Evolutionary conservation across 2,888 invertebrate genomes (phyloP).

Genomic region (Leptothorax acervorum): DNA sequence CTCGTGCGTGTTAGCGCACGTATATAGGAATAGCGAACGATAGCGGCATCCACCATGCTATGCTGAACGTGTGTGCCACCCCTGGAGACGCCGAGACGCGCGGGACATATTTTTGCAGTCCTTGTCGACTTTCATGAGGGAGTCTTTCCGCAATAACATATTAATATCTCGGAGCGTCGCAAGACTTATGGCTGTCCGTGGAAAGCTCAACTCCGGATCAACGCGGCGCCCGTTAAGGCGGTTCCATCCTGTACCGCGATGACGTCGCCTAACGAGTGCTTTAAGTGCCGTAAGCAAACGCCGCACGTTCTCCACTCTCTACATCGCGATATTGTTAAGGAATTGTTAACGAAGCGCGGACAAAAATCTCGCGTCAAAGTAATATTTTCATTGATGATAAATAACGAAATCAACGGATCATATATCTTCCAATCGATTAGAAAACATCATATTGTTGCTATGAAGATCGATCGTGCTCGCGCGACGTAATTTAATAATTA

Average conservation of each 20-base stretch:
- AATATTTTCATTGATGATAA: background rate
- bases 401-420: background rate
- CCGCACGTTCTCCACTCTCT: slow-evolving; percentile 79
- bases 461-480: background rate
- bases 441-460: background rate
- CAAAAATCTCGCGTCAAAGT: slow-evolving; percentile 54
- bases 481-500: slow-evolving; percentile 2
- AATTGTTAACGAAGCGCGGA: slow-evolving; percentile 73
- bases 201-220: slow-evolving; percentile 81
- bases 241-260: slow-evolving; percentile 63
- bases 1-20: slow-evolving; percentile 21
- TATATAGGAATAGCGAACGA: slow-evolving; percentile 50
- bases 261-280: slow-evolving; percentile 57
- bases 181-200: slow-evolving; percentile 80
- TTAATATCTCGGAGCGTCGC: slow-evolving; percentile 82
- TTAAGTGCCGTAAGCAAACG: slow-evolving; percentile 82
- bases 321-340: slow-evolving; percentile 62
- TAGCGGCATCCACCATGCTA: slow-evolving; percentile 65
- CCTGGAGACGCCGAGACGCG: slow-evolving; percentile 71
- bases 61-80: slow-evolving; percentile 58
- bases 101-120: slow-evolving; percentile 84
- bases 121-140: slow-evolving; percentile 86
- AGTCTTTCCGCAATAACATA: slow-evolving; percentile 85
- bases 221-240: slow-evolving; percentile 78
- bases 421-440: background rate